Conservation (phyloP, 2,888 invertebrate species). For the Drosophila lutescens region DNA sequence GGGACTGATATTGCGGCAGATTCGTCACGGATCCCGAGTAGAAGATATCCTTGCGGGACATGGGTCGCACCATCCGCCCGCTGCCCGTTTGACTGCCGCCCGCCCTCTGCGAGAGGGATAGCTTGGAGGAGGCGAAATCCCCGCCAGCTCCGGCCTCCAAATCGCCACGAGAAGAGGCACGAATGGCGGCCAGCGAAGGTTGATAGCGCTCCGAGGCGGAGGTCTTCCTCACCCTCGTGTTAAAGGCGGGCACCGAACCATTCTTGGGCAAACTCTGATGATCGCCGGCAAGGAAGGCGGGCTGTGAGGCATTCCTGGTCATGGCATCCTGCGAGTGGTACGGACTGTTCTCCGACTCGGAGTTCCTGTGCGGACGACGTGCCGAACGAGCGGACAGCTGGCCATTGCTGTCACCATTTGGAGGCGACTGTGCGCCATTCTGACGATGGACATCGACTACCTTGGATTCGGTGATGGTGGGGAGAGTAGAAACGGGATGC, state of each 20-base stretch:
- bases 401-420: constrained; percentile 76
- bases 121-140: constrained; percentile 88
- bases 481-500: constrained; percentile 93
- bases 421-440: constrained; percentile 63
- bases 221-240: constrained; percentile 91
- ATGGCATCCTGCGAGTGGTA: constrained; percentile 85
- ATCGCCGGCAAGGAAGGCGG: constrained; percentile 88
- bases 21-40: constrained; percentile 98
- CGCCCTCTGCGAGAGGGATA: constrained; percentile 86
- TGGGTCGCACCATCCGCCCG: constrained; percentile 91
- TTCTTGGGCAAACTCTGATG: constrained; percentile 89
- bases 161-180: constrained; percentile 90
- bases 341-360: constrained; percentile 82
- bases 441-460: constrained; percentile 85
- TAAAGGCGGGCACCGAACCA: constrained; percentile 95
- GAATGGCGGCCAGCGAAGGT: constrained; percentile 92
- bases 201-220: constrained; percentile 93
- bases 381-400: constrained; percentile 68
- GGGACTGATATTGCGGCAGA: constrained; percentile 96
- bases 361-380: constrained; percentile 80
- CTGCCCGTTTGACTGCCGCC: constrained; percentile 75
- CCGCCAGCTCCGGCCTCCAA: constrained; percentile 90
- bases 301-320: constrained; percentile 94
- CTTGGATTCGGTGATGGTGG: constrained; percentile 94
- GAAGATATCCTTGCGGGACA: constrained; percentile 98